phyloP scores from a whole-genome alignment of 2,113 vertebrate genomes.

The Periophthalmodon schlosseri region DNA sequence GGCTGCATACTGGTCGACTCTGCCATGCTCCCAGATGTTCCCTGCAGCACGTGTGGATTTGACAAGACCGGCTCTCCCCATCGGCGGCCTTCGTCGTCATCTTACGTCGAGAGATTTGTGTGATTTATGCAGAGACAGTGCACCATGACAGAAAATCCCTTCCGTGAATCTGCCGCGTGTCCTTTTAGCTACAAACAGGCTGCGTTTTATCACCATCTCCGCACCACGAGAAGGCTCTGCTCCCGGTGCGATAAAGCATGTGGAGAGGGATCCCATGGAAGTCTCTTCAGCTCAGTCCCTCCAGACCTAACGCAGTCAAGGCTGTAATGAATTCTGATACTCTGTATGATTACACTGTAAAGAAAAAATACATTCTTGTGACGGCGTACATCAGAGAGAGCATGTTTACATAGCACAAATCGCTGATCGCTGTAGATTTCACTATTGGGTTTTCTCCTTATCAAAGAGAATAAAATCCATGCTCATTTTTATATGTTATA shows the following conservation, averaged over 20 bases:
- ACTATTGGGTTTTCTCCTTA: conserved; percentile 16
- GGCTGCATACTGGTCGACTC: neutral
- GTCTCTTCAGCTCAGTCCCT: conserved; percentile 27
- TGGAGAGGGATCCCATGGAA: conserved; percentile 30
- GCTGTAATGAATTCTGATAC: conserved; percentile 36
- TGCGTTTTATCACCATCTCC: conserved; percentile 23
- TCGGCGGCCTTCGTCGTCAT: neutral
- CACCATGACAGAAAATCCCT: conserved; percentile 28
- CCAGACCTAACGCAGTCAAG: conserved; percentile 35
- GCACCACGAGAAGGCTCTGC: conserved; percentile 18
- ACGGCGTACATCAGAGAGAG: conserved; percentile 8
- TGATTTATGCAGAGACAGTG: conserved; percentile 25
- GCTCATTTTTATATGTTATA: neutral
- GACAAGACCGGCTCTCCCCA: conserved; percentile 7
- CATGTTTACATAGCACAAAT: conserved; percentile 18
- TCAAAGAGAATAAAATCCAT: conserved; percentile 6
- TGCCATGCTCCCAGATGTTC: neutral
- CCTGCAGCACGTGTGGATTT: neutral
- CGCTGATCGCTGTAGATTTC: conserved; percentile 34
- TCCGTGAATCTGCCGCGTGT: conserved; percentile 10
- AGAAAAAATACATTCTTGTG: conserved; percentile 2
- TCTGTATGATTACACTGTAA: conserved; percentile 41
- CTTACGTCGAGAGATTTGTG: conserved; percentile 11
- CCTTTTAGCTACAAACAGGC: conserved; percentile 3
- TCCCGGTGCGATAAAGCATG: conserved; percentile 28